phyloP scores from a whole-genome alignment of 2,797 vertebrate genomes.

The Taenioides sp. region DNA sequence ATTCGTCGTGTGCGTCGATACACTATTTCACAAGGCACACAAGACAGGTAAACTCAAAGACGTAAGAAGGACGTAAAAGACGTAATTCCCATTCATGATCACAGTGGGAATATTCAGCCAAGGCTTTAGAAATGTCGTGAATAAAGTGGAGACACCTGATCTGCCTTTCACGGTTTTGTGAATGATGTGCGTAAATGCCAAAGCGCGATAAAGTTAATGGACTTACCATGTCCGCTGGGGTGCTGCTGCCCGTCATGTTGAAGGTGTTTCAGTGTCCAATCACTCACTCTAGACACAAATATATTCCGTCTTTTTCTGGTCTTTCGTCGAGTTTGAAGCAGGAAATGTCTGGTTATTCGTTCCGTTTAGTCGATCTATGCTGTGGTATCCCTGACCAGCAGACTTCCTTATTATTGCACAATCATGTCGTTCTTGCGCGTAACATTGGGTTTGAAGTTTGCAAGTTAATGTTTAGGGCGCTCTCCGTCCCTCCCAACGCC shows the following conservation, averaged over 20 bases:
- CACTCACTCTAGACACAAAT: constrained; percentile 19
- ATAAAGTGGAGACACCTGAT: constrained; percentile 2
- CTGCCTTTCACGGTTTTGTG: not conserved
- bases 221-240: constrained; percentile 80
- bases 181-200: constrained; percentile 9
- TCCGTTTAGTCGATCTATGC: constrained; percentile 36
- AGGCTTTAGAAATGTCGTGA: not conserved
- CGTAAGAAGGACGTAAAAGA: not conserved
- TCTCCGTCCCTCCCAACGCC: constrained; percentile 61
- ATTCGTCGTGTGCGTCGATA: not conserved
- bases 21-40: not conserved
- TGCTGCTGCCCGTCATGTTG: constrained; percentile 77
- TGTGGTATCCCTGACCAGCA: constrained; percentile 38
- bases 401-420: constrained; percentile 58
- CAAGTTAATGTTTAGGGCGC: constrained; percentile 46
- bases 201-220: constrained; percentile 1
- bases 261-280: constrained; percentile 47
- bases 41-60: not conserved
- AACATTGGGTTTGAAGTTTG: constrained; percentile 5
- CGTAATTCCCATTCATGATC: not conserved
- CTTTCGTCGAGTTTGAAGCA: constrained; percentile 20
- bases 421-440: constrained; percentile 45
- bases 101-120: not conserved
- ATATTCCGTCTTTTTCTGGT: constrained; percentile 34
- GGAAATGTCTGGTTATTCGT: constrained; percentile 33